Evolutionary conservation across 2,888 invertebrate species (phyloP).

Genomic region (Drosophila kambysellisi): DNA sequence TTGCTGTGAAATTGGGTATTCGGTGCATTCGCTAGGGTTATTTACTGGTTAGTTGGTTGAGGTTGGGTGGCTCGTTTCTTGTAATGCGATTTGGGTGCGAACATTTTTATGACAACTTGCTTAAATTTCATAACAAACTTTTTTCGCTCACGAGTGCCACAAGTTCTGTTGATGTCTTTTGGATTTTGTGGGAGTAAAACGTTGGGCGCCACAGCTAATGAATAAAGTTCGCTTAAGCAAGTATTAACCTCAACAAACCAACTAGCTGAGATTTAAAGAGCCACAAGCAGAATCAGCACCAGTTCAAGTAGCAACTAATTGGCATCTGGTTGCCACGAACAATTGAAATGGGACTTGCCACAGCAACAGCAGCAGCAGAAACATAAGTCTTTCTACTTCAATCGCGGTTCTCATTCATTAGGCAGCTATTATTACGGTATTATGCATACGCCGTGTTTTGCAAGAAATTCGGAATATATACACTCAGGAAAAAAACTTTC

Average conservation of each 20-base stretch:
- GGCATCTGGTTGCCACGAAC: constrained; percentile 35
- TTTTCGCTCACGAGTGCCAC: constrained; percentile 59
- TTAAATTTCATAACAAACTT: constrained; percentile 78
- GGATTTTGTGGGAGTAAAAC: constrained; percentile 29
- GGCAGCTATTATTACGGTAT: constrained; percentile 16
- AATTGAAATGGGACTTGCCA: neutral
- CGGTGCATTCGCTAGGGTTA: constrained; percentile 25
- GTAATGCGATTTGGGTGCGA: constrained; percentile 66
- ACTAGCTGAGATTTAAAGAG: constrained; percentile 36
- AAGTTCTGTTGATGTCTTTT: constrained; percentile 53
- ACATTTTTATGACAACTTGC: constrained; percentile 81
- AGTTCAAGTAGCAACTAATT: constrained; percentile 24
- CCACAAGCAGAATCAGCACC: constrained; percentile 9
- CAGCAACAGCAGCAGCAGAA: constrained; percentile 9
- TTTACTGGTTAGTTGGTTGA: neutral
- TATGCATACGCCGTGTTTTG: constrained; percentile 19
- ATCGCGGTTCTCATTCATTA: constrained; percentile 6
- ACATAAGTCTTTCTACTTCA: constrained; percentile 20
- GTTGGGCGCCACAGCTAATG: constrained; percentile 58
- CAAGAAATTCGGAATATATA: neutral
- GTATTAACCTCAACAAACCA: constrained; percentile 29
- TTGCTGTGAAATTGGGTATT: constrained; percentile 36
- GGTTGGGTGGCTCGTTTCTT: constrained; percentile 26
- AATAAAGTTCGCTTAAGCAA: constrained; percentile 73
- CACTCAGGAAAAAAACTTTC: neutral